phyloP scores from a whole-genome alignment of 2,888 invertebrate species.

The Pammene aurita region DNA sequence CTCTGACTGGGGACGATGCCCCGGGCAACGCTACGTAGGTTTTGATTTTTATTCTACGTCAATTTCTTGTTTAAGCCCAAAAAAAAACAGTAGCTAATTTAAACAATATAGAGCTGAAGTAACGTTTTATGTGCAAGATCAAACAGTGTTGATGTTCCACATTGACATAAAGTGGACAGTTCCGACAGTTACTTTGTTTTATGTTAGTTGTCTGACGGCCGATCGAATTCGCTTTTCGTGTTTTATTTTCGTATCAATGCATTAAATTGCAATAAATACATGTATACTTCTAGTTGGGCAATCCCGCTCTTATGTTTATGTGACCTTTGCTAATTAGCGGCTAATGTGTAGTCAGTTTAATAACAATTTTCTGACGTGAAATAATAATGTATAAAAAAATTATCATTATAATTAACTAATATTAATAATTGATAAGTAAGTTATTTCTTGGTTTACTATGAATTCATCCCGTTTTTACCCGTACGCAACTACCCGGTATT shows the following conservation, averaged over 20 bases:
- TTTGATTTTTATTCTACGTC: slow-evolving; percentile 13
- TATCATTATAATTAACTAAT: too few species aligned
- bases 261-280: slow-evolving; percentile 18
- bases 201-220: not conserved
- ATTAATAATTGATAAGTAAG: too few species aligned
- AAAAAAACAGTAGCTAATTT: not conserved
- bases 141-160: slow-evolving; percentile 11
- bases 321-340: slow-evolving; percentile 43
- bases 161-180: slow-evolving; percentile 27
- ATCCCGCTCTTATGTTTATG: slow-evolving; percentile 42
- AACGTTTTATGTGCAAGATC: not conserved
- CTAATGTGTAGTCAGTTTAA: slow-evolving; percentile 45
- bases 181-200: slow-evolving; percentile 15
- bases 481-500: too few species aligned
- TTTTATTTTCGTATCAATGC: slow-evolving; percentile 19
- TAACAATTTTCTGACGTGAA: slow-evolving; percentile 55
- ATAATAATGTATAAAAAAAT: slow-evolving; percentile 56
- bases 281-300: slow-evolving; percentile 48
- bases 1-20: too few species aligned
- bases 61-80: not conserved
- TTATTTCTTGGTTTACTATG: too few species aligned
- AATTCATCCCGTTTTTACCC: too few species aligned
- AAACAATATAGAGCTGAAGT: too few species aligned
- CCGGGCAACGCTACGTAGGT: too few species aligned
- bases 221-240: slow-evolving; percentile 3